Percentiles rank a stretch among this genome's conserved stretches.
phyloP scores from a whole-genome alignment of 2,888 invertebrate genomes.

The Diaprepes abbreviatus region DNA sequence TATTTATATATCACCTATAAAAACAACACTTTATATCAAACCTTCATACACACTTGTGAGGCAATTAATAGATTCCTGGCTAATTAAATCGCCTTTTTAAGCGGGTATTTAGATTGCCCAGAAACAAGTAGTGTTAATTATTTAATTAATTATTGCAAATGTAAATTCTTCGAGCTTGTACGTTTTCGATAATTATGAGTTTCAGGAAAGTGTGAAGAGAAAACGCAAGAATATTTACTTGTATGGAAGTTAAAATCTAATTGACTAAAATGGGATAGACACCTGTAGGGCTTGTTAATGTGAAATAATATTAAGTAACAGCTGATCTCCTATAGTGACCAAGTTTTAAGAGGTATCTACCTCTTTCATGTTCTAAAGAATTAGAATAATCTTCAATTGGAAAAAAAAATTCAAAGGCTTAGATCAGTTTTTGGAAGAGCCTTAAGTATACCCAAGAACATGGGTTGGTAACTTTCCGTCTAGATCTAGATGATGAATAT shows the following conservation, averaged over 20 bases:
- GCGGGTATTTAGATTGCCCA: conserved; percentile 29
- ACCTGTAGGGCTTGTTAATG: no score
- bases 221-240: conserved; percentile 20
- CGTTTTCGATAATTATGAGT: conserved; percentile 24
- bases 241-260: not conserved
- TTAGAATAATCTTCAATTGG: no score
- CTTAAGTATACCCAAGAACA: no score
- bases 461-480: no score
- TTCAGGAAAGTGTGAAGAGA: conserved; percentile 28
- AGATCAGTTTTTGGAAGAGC: no score
- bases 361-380: no score
- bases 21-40: conserved; percentile 28
- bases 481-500: no score
- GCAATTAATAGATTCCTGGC: conserved; percentile 39
- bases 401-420: no score
- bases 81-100: conserved; percentile 41
- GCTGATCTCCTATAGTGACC: no score
- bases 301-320: no score
- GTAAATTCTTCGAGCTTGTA: conserved; percentile 31
- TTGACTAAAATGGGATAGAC: not conserved
- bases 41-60: not conserved
- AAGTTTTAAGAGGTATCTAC: no score
- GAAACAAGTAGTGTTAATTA: conserved; percentile 39
- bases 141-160: conserved; percentile 41
- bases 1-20: no score